A percentile compares a stretch with the other conserved stretches of the same genome.
Conservation (phyloP, 2,113 vertebrate species). For the Danio rerio region DNA sequence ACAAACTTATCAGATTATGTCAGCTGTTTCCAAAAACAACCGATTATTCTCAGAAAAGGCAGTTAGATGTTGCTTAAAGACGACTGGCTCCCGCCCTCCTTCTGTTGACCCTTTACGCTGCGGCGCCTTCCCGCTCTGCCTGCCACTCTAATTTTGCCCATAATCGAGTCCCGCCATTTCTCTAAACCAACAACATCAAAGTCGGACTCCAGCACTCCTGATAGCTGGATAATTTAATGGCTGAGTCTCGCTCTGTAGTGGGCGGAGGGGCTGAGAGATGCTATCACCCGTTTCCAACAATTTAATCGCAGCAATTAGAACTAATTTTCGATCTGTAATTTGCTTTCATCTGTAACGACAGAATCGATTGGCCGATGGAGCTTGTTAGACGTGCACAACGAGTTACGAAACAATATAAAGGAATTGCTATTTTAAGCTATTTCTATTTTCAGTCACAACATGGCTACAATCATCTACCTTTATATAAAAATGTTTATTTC, state of each 20-base stretch:
- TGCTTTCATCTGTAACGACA: slow-evolving; percentile 65
- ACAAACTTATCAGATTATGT: neutral
- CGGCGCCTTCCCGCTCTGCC: slow-evolving; percentile 53
- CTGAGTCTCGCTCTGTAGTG: slow-evolving; percentile 63
- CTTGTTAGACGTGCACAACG: slow-evolving; percentile 54
- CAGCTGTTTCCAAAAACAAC: slow-evolving; percentile 3
- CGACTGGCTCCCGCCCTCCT: neutral
- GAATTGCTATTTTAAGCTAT: slow-evolving; percentile 37
- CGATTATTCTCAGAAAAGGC: slow-evolving; percentile 3
- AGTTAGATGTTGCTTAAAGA: neutral
- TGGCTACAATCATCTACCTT: neutral
- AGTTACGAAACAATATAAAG: slow-evolving; percentile 31
- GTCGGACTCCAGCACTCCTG: slow-evolving; percentile 57
- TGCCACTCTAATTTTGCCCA: slow-evolving; percentile 45
- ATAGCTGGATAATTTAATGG: slow-evolving; percentile 68
- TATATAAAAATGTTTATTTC: too few species aligned
- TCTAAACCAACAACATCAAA: slow-evolving; percentile 64
- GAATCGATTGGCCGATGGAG: slow-evolving; percentile 56
- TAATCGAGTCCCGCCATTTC: slow-evolving; percentile 50
- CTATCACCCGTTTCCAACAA: slow-evolving; percentile 62
- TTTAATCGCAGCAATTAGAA: slow-evolving; percentile 66
- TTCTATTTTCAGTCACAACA: slow-evolving; percentile 22
- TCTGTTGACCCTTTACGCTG: slow-evolving; percentile 10
- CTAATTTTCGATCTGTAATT: slow-evolving; percentile 59
- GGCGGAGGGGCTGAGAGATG: slow-evolving; percentile 56